Base-by-base conservation (phyloP, 2,888 invertebrate genomes). In the Dryococelus australis region DNA sequence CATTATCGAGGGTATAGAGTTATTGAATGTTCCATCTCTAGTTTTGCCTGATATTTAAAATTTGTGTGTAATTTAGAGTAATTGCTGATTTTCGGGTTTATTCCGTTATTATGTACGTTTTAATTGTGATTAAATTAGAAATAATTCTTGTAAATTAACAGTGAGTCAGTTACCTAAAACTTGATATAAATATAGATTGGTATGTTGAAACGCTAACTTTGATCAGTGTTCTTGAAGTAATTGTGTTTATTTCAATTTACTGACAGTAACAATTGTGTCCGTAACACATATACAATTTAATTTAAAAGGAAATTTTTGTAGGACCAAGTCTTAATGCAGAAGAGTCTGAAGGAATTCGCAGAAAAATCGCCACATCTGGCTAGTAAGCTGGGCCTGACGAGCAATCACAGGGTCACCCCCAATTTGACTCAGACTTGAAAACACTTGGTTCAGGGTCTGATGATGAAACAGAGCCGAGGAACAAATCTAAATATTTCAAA, bases 251-350 rank as follows among this genome's bases (percentile, higher is more conserved):
- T n/a, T 65, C 8, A 20, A n/a, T 65, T 10, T 65, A n/a, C 65
- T n/a, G n/a, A 0, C 65, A 16, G 65, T 65, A 24, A 24, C n/a
- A 65, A 24, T 16, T 47, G 2, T 16, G 65, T 65, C 16, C 8
- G n/a, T 65, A 24, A 24, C 65, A 24, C 65, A n/a, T 65, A 65
- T 1, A 8, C 24, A 65, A 24, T 24, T 16, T 65, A 24, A 9
- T 65, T 65, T 47, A 16, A 0, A n/a, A n/a, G 24, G n/a, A 65
- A 65, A 13, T 47, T 10, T 47, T 10, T 88, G n/a, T 85, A 94
- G 91, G 95, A 95, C 91, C 94, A 94, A 90, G 93, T 93, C 86
- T 91, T 95, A 84, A 94, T 96, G 94, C 95, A 95, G 90, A 94
- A 94, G 90, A 95, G 95, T 92, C 91, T 95, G 89, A 93, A 94